Evolutionary conservation across 2,797 vertebrate genomes (phyloP).

Genomic region (Sebastes paucispinis): DNA sequence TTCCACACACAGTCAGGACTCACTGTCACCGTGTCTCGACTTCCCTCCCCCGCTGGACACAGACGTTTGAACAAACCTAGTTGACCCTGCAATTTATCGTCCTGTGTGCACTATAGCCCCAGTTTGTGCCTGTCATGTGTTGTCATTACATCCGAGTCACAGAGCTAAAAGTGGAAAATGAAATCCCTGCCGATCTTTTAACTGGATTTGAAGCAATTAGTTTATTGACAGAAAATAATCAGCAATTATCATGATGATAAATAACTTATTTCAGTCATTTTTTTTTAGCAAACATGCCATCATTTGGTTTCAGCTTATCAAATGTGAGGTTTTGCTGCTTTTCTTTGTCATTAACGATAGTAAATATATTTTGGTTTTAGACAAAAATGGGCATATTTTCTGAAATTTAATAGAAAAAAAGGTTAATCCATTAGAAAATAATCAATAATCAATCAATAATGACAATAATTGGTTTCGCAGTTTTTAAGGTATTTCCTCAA

Average conservation of each 20-base stretch:
- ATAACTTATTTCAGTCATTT: background rate
- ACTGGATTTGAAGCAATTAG: background rate
- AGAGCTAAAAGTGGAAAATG: background rate
- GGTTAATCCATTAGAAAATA: no score
- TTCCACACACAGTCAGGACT: slow-evolving; percentile 97
- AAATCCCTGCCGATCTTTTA: background rate
- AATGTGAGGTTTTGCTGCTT: background rate
- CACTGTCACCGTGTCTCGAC: slow-evolving; percentile 86
- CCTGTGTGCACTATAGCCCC: background rate
- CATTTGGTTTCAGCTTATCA: background rate
- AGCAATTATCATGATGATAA: background rate
- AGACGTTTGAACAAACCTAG: slow-evolving; percentile 69
- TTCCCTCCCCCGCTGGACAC: slow-evolving; percentile 78
- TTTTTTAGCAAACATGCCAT: background rate
- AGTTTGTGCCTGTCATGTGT: slow-evolving; percentile 3
- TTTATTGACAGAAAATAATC: background rate
- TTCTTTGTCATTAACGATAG: background rate
- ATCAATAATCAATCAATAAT: background rate
- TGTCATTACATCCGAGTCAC: background rate
- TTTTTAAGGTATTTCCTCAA: background rate
- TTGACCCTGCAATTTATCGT: background rate
- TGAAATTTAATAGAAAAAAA: background rate
- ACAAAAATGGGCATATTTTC: background rate
- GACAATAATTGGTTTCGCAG: background rate
- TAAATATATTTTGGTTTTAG: background rate